These are phyloP conservation scores for Gasterosteus nipponicus DNA, from an alignment of 2,113 vertebrate genomes.

Conservation along the genomic window DNA sequence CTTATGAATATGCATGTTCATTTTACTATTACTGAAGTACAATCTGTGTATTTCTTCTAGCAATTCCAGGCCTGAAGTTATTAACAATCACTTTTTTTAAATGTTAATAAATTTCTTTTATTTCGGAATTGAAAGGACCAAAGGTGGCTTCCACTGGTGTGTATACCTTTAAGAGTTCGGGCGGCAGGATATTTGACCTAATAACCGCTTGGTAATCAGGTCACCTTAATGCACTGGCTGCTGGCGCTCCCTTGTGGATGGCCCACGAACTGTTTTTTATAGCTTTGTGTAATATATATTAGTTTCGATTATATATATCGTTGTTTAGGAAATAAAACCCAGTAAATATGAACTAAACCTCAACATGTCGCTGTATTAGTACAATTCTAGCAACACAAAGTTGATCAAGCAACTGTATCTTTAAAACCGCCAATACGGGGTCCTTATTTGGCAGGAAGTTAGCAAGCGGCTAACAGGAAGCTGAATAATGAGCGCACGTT, in stretches of 20 bases:
- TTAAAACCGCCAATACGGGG: conserved; percentile 50
- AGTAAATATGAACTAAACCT: background rate
- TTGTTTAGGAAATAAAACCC: background rate
- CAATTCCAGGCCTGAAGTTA: background rate
- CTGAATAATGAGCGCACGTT: conserved; percentile 46
- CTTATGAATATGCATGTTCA: background rate
- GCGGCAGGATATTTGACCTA: conserved; percentile 11
- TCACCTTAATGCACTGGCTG: background rate
- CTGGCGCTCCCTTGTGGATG: conserved; percentile 30
- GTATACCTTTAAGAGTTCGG: conserved; percentile 10
- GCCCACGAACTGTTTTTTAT: background rate
- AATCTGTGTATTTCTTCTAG: background rate
- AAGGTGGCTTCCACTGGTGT: background rate
- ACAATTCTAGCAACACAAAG: background rate
- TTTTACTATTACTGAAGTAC: background rate
- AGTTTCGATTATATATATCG: background rate
- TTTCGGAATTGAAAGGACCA: background rate
- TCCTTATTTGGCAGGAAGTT: conserved; percentile 76
- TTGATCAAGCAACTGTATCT: conserved; percentile 11
- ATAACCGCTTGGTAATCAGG: background rate
- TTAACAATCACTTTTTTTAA: background rate
- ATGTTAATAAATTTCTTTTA: background rate
- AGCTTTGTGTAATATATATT: background rate
- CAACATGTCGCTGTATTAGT: fast-evolving
- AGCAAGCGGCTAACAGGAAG: conserved; percentile 59